phyloP scores from a whole-genome alignment of 2,888 invertebrate genomes.

The Therioaphis trifolii region DNA sequence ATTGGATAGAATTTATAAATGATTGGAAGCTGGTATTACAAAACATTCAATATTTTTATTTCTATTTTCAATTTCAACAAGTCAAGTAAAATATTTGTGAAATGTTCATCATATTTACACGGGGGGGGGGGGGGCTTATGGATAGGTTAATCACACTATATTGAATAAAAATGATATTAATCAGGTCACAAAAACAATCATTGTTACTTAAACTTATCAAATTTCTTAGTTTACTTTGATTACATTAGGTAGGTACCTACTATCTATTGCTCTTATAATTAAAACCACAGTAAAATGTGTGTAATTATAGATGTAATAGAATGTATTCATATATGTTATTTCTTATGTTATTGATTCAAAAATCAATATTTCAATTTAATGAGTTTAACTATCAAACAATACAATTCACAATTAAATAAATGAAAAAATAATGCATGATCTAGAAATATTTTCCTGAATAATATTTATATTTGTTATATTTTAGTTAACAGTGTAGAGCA shows the following conservation, averaged over 20 bases:
- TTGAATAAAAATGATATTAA: constrained; percentile 89
- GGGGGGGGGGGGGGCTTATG: constrained; percentile 87
- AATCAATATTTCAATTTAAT: no score
- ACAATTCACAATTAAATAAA: no score
- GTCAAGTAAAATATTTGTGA: constrained; percentile 82
- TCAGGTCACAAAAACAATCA: constrained; percentile 89
- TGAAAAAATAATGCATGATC: no score
- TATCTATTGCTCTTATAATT: background rate
- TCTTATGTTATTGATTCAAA: background rate
- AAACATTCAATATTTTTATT: no score
- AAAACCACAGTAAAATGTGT: no score
- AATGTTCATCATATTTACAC: constrained; percentile 91
- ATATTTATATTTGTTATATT: no score
- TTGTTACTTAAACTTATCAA: constrained; percentile 72
- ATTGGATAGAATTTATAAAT: no score
- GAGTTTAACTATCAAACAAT: no score
- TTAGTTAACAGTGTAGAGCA: no score
- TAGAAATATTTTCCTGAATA: no score
- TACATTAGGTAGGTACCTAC: background rate
- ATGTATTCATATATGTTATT: background rate
- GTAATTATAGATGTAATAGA: no score
- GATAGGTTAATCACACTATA: constrained; percentile 96
- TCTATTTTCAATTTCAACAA: constrained; percentile 71
- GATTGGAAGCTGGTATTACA: no score
- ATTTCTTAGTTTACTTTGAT: background rate